A percentile compares a stretch with the other conserved stretches of the same genome.
Conservation (phyloP, 2,888 invertebrate species). For the Temnothorax ravouxi region DNA sequence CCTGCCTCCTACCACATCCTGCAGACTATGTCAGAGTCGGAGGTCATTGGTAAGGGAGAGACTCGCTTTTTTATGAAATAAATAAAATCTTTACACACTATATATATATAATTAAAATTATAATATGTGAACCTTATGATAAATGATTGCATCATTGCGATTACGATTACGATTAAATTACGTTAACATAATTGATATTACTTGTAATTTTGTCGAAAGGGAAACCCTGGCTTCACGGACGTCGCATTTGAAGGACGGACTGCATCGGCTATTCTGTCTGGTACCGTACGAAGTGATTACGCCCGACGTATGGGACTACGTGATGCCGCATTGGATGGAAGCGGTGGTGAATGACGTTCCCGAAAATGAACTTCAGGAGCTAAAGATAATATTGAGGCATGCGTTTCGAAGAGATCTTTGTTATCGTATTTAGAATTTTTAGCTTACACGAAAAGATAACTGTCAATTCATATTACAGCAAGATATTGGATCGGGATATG, state of each 20-base stretch:
- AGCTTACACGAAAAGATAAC: not conserved
- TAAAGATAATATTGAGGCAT: slow-evolving; percentile 93
- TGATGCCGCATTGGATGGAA: slow-evolving; percentile 99
- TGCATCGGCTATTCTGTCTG: slow-evolving; percentile 97
- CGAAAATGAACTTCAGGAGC: slow-evolving; percentile 94
- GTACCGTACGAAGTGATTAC: slow-evolving; percentile 99
- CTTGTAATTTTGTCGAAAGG: slow-evolving; percentile 85
- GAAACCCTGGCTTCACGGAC: slow-evolving; percentile 95
- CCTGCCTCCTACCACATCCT: slow-evolving; percentile 98
- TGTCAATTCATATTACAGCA: slow-evolving; percentile 88
- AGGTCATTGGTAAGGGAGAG: slow-evolving; percentile 93
- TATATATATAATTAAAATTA: not conserved
- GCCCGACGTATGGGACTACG: slow-evolving; percentile 98
- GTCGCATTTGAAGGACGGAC: slow-evolving; percentile 97
- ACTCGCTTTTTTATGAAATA: not conserved
- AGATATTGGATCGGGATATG: slow-evolving; percentile 98
- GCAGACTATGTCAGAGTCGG: slow-evolving; percentile 98
- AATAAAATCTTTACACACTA: not conserved
- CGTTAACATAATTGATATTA: not conserved
- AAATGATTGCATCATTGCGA: not conserved
- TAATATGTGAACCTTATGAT: not conserved
- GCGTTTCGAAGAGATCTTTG: not conserved
- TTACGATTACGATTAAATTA: not conserved
- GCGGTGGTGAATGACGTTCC: slow-evolving; percentile 97
- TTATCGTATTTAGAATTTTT: not conserved